phyloP scores from a whole-genome alignment of 2,113 vertebrate species.

The Labrus mixtus region DNA sequence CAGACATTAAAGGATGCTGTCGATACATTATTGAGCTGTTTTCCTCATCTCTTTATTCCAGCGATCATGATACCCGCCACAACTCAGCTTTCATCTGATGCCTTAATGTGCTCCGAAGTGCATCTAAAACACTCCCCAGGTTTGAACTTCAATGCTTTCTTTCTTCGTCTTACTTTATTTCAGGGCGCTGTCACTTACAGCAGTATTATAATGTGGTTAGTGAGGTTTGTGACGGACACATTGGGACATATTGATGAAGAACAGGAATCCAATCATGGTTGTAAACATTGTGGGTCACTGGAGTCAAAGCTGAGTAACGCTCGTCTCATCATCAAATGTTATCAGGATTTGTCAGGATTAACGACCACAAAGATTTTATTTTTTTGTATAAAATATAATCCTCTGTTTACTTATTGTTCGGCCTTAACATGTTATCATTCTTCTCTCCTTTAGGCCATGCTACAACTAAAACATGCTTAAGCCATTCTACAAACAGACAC shows the following conservation, averaged over 20 bases:
- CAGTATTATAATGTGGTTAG: background rate
- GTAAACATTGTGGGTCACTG: background rate
- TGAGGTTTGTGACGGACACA: background rate
- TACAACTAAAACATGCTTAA: too few relatives aligned
- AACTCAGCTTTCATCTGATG: conserved; percentile 19
- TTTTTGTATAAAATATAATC: background rate
- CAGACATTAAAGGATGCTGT: conserved; percentile 43
- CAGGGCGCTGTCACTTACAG: conserved; percentile 6
- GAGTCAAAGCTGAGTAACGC: background rate
- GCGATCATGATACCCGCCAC: conserved; percentile 24
- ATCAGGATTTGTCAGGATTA: background rate
- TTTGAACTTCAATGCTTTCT: conserved; percentile 8
- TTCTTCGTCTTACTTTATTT: background rate
- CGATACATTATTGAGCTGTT: conserved; percentile 64
- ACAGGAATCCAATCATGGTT: background rate
- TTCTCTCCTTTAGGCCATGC: too few relatives aligned
- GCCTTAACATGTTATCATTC: background rate
- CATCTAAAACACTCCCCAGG: conserved; percentile 14
- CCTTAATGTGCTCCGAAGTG: background rate
- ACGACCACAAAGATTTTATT: background rate
- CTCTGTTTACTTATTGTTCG: background rate
- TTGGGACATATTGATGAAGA: background rate
- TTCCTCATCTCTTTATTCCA: conserved; percentile 57
- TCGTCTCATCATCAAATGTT: background rate
- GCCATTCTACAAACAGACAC: too few relatives aligned